Evolutionary conservation across 2,797 vertebrate species (phyloP), one percentile per base, ranked within the genome.

Genomic region (Poliocrania exsul): DNA sequence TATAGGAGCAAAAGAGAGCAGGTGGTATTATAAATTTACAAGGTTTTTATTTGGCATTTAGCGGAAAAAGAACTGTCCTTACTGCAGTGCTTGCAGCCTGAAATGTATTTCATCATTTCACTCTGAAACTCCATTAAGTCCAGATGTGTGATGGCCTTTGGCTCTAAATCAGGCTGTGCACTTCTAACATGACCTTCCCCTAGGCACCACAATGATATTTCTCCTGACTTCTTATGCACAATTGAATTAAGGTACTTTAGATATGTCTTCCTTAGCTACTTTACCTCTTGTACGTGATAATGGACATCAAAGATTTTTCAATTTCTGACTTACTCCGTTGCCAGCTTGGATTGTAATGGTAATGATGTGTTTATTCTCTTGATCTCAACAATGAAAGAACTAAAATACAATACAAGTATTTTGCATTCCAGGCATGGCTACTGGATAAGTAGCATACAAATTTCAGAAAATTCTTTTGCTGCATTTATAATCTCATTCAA

Each of bases 151-250:
- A 97, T 92, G 81, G 74, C 91, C 96, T 93, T 95, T 58, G 96
- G 97, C 91, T 86, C 77, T 97, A 97, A 97, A 91, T 97, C 97
- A 98, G 96, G 86, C 75, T 83, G 91, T 95, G 95, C 70, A 96
- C 90, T 93, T 97, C 92, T 94, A 97, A 92, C 90, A 88, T 82
- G 96, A 98, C 98, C 97, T 98, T 96, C 97, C 98, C 97, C 57
- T 35, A 81, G 96, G 98, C 83, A 66, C 21, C 46, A 24, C 47
- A 70, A 18, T 29, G 74, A 58, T 58, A 73, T 9, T 9, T 26
- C 44, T 90, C 65, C 46, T 79, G 66, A 66, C 38, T 96, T 88
- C 56, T 33, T 44, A 28, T 2, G 5, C 13, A 66, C 47, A 91
- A 92, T 37, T 50, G 51, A 90, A 72, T 64, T 17, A 73, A 86